Base-by-base conservation (phyloP, 2,888 invertebrate species). In the Lymantria dispar region DNA sequence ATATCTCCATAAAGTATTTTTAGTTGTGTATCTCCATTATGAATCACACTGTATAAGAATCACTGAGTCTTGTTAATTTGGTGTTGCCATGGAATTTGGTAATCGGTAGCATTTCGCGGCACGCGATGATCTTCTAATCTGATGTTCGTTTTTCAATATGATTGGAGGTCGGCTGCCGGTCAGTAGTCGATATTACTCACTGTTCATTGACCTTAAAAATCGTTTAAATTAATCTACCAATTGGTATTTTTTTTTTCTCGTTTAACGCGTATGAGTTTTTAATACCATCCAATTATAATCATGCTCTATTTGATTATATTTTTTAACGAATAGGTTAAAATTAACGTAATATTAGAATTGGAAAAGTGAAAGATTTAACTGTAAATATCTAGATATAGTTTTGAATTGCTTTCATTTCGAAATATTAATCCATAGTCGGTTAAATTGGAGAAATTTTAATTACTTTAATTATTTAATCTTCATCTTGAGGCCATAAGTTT, bases 81-180 rank as follows among this genome's bases (percentile, higher is more conserved):
- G 54, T 40, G 29, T 9, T 56, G 67, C 74, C 71, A 72, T 72
- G 75, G 84, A 81, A 87, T 87, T 75, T 69, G 64, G 68, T 82
- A 85, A 87, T 82, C 83, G 78, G 80, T 78, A 81, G 81, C 80
- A 66, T 71, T 72, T 69, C 70, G 74, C 73, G 74, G 73, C 76
- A 76, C 76, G 77, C 76, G 67, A 74, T 64, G 62, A 71, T 71
- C 66, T 57, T 70, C 72, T 50, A 50, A 49, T 57, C 52, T 65
- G 52, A 55, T 54, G 55, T 56, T 58, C 51, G 46, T 54, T 62
- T 62, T 66, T 56, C 38, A 37, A 52, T 51, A 47, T 62, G 54
- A 68, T 68, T 62, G 56, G 56, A 62, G 57, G 52, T 58, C 47
- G 50, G 58, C 60, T 66, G 58, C 53, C 41, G 60, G 45, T 52